Evolutionary conservation across 2,113 vertebrate species (phyloP), one percentile per base, ranked within the genome.

Genomic region (Passer domesticus): DNA sequence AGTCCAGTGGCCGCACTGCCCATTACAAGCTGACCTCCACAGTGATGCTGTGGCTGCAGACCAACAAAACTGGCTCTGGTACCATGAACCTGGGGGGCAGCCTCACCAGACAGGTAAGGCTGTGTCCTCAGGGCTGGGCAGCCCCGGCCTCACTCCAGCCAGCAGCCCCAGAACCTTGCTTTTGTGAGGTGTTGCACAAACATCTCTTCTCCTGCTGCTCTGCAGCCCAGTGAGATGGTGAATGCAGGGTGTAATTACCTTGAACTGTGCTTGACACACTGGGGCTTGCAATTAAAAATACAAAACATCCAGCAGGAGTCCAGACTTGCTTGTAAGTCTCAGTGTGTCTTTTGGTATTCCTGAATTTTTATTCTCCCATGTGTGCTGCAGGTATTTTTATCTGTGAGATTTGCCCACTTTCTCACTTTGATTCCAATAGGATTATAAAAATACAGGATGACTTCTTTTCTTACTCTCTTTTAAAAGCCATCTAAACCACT

Each of bases 1-100:
- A 99, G 92, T 99, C 99, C 91, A 99, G 99, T 4, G 99, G 99
- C n/a, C 99, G 99, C 25, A 99, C 98, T 1, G 99, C 99, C 95
- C 99, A 99, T 97, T 99, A 99, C 97, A 99, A 99, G 98, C 98
- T 99, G 98, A 99, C 99, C 97, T 99, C 99, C 94, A 99, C 99
- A 2, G 99, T 99, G 97, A 99, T 99, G 99, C 98, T 99, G 90
- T 99, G 99, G 99, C 98, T 99, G 97, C 99, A 99, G 95, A 99
- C 99, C 90, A 99, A 99, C 70, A 99, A 99, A 95, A 98, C 98
- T 0, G 99, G 99, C 85, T 99, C 99, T 4, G 99, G 99, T 56
- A 99, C 99, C 93, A 99, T 99, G 99, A 99, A 99, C 98, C 98
- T 99, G 5, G 99, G 99, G 13, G 99, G 99, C 91, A 99, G 99